phyloP scores from a whole-genome alignment of 2,888 invertebrate genomes.

The Phyto melanocephala region DNA sequence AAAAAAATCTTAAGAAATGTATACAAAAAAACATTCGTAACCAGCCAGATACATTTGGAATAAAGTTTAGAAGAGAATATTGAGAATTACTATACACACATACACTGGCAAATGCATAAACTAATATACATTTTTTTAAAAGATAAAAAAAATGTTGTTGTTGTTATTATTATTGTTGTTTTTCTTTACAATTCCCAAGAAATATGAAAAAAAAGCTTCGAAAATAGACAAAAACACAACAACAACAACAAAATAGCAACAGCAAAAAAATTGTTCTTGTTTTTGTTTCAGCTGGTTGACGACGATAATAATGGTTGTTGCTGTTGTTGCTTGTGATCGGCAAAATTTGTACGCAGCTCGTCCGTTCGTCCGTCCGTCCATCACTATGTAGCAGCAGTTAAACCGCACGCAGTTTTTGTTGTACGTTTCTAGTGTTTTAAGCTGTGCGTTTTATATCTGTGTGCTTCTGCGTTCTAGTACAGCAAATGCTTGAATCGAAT shows the following conservation, averaged over 20 bases:
- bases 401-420: constrained; percentile 51
- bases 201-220: constrained; percentile 24
- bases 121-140: constrained; percentile 17
- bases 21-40: constrained; percentile 39
- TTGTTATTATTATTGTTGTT: neutral
- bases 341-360: constrained; percentile 19
- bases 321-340: constrained; percentile 16
- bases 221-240: constrained; percentile 24
- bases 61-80: constrained; percentile 10
- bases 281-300: constrained; percentile 25
- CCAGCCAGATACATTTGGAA: neutral
- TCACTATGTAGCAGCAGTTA: neutral
- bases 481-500: constrained; percentile 35
- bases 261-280: constrained; percentile 22
- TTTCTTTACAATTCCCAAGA: constrained; percentile 32
- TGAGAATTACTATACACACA: constrained; percentile 33
- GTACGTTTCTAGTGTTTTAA: constrained; percentile 31
- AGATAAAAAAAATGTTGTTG: neutral
- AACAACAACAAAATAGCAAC: neutral
- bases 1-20: constrained; percentile 10
- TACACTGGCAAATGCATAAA: constrained; percentile 42
- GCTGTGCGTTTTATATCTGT: constrained; percentile 50
- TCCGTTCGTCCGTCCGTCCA: neutral
- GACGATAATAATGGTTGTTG: constrained; percentile 18
- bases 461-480: constrained; percentile 12